Percentiles rank a stretch among this genome's conserved stretches.
phyloP scores from a whole-genome alignment of 2,113 vertebrate species.

The Mionectes macconnelli region DNA sequence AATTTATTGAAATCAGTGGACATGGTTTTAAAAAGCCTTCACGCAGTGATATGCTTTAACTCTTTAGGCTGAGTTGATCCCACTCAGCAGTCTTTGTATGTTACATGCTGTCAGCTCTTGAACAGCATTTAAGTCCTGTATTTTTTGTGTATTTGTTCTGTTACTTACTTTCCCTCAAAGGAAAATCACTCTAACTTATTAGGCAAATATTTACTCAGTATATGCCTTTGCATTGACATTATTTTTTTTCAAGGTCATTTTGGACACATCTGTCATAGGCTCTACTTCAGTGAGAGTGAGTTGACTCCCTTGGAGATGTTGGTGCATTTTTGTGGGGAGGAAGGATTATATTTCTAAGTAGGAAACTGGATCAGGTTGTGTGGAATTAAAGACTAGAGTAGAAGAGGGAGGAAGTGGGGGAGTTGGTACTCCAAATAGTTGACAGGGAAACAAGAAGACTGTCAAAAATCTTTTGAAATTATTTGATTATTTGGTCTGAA shows the following conservation, averaged over 20 bases:
- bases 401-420: not conserved
- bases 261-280: not conserved
- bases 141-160: not conserved
- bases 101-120: not conserved
- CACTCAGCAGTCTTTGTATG: not conserved
- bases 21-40: conserved; percentile 14
- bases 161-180: not conserved
- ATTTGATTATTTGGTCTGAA: not conserved
- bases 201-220: not conserved
- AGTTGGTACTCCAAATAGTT: not conserved
- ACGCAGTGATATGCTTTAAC: not conserved
- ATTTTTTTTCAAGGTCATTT: not conserved
- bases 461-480: not conserved
- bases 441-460: not conserved
- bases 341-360: not conserved
- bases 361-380: not conserved
- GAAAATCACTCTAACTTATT: not conserved
- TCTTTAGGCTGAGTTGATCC: not conserved
- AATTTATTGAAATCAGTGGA: conserved; percentile 30
- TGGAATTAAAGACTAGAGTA: not conserved
- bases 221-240: not conserved
- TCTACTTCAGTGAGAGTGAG: not conserved
- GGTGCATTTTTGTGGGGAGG: not conserved
- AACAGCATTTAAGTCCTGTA: not conserved
- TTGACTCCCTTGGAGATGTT: not conserved